Evolutionary conservation across 1,140 invertebrate genomes (phyloP).

Genomic region (Micrasema minimum): DNA sequence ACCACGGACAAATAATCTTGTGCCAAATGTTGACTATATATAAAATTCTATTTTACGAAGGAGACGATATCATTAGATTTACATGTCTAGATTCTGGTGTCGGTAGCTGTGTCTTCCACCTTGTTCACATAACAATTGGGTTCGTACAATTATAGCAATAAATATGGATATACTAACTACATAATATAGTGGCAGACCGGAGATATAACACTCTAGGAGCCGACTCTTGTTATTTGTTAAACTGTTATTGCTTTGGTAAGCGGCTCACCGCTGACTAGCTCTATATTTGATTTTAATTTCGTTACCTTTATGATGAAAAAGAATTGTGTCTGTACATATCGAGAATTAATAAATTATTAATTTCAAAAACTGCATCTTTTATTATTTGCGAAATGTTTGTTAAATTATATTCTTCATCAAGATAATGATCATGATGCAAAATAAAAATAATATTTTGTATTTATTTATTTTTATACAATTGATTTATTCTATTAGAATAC

Average conservation of each 20-base stretch:
- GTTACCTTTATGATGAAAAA: conserved; percentile 49
- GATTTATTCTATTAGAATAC: too few species aligned
- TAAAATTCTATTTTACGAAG: conserved; percentile 52
- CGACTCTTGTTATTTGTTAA: conserved; percentile 49
- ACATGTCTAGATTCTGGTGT: conserved; percentile 42
- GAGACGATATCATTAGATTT: conserved; percentile 51
- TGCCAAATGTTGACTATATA: conserved; percentile 55
- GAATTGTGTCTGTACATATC: conserved; percentile 52
- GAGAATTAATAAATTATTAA: conserved; percentile 53
- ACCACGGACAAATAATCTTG: conserved; percentile 27
- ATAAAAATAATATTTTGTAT: too few species aligned
- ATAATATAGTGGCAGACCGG: conserved; percentile 4
- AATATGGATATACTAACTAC: conserved; percentile 44
- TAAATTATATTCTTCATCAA: too few species aligned
- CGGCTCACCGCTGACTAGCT: conserved; percentile 38
- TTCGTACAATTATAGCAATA: conserved; percentile 52
- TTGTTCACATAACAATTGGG: conserved; percentile 36
- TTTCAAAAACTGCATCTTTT: conserved; percentile 32
- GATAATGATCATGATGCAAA: too few species aligned
- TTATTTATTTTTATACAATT: too few species aligned
- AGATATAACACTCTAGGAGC: background rate
- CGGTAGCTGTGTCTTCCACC: conserved; percentile 49
- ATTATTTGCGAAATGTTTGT: background rate
- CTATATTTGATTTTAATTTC: conserved; percentile 51
- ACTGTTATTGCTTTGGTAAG: conserved; percentile 47